phyloP scores from a whole-genome alignment of 1,140 invertebrate genomes.

The Anadara kagoshimensis region DNA sequence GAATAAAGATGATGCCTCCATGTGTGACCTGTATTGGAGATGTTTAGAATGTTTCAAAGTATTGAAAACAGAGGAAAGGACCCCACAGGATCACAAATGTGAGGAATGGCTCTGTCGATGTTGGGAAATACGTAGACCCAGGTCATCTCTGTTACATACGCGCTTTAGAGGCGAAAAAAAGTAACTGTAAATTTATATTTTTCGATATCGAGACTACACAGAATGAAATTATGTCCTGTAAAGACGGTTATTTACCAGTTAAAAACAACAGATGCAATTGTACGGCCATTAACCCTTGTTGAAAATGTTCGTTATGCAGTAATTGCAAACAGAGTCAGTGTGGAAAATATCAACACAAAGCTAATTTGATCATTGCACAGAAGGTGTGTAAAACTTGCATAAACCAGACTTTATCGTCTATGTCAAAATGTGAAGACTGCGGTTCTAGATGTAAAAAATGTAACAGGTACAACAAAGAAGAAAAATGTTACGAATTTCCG shows the following conservation, averaged over 20 bases:
- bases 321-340: constrained; percentile 7
- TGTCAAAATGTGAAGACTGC: constrained; percentile 11
- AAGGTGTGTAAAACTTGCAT: background rate
- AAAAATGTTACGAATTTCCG: background rate
- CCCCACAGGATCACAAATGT: constrained; percentile 25
- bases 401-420: background rate
- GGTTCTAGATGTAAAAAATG: constrained; percentile 1
- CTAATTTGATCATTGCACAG: background rate
- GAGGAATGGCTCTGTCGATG: constrained; percentile 19
- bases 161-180: background rate
- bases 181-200: constrained; percentile 21
- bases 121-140: constrained; percentile 11
- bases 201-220: constrained; percentile 30
- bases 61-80: constrained; percentile 6
- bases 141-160: constrained; percentile 25
- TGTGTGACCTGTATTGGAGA: constrained; percentile 25
- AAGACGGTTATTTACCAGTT: background rate
- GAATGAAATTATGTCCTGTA: constrained; percentile 20
- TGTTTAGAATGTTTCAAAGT: constrained; percentile 25
- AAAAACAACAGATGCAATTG: background rate
- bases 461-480: background rate
- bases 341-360: constrained; percentile 14
- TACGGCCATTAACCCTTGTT: constrained; percentile 12
- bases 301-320: constrained; percentile 1
- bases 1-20: background rate